phyloP scores from a whole-genome alignment of 2,797 vertebrate genomes.

The Syndactyla subalaris region DNA sequence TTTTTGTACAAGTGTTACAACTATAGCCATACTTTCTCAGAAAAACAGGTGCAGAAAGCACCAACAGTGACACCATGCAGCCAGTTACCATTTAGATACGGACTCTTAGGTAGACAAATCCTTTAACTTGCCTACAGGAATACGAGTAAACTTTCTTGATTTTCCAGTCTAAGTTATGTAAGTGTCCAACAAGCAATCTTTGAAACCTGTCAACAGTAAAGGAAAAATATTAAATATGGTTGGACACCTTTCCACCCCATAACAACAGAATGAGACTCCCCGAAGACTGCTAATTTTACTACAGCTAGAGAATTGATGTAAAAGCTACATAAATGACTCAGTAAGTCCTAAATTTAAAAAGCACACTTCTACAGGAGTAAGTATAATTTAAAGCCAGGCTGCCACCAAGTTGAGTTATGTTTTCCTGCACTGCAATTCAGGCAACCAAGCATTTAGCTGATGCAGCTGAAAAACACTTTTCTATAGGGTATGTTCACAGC shows the following conservation, averaged over 20 bases:
- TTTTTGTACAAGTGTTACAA: neutral
- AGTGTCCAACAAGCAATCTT: neutral
- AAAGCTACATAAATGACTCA: neutral
- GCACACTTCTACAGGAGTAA: neutral
- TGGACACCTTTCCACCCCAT: rapidly evolving
- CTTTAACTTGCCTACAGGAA: neutral
- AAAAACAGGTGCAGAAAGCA: neutral
- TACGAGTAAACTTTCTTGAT: neutral
- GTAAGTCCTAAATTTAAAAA: neutral
- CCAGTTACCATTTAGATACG: rapidly evolving
- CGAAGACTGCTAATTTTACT: neutral
- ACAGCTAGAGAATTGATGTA: neutral
- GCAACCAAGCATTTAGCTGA: neutral
- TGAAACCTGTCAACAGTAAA: neutral
- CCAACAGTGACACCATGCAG: neutral
- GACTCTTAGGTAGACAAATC: neutral
- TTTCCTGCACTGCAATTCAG: neutral
- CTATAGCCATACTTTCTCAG: neutral
- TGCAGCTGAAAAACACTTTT: neutral
- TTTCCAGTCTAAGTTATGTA: neutral
- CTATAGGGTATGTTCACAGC: neutral
- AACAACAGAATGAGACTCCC: neutral
- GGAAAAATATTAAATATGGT: neutral
- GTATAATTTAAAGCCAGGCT: neutral
- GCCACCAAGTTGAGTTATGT: neutral